These are phyloP conservation scores for Anableps anableps DNA, from an alignment of 2,797 vertebrate species.

Conservation along the genomic window DNA sequence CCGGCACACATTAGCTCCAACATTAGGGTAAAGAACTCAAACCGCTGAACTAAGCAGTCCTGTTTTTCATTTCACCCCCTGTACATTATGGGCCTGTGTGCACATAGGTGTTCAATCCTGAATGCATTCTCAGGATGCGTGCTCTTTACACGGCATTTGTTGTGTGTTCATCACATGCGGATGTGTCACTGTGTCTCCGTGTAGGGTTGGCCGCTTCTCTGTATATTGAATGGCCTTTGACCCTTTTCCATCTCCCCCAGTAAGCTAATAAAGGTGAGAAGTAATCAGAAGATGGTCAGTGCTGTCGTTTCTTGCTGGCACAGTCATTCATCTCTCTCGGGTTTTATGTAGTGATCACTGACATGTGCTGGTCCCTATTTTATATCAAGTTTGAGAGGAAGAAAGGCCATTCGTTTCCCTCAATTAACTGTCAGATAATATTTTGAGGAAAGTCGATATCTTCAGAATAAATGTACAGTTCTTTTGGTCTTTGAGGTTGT, in stretches of 20 bases:
- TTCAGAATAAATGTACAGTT: neutral
- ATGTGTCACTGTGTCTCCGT: conserved; percentile 18
- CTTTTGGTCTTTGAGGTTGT: neutral
- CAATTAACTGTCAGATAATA: conserved; percentile 1
- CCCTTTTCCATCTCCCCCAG: conserved; percentile 54
- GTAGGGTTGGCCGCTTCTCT: conserved; percentile 20
- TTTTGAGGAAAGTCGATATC: conserved; percentile 10
- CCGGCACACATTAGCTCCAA: conserved; percentile 19
- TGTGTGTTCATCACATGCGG: conserved; percentile 20
- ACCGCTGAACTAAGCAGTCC: conserved; percentile 29
- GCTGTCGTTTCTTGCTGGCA: conserved; percentile 57
- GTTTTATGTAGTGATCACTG: conserved; percentile 43
- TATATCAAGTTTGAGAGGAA: conserved; percentile 12
- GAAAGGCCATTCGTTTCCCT: conserved; percentile 47
- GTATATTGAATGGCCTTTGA: conserved; percentile 62
- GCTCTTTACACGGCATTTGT: conserved; percentile 24
- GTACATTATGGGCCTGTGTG: neutral
- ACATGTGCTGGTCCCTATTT: conserved; percentile 34
- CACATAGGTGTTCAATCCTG: conserved; percentile 9
- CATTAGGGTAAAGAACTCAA: conserved; percentile 21
- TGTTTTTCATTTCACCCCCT: neutral
- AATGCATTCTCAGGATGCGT: conserved; percentile 10
- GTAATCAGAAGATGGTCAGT: conserved; percentile 76
- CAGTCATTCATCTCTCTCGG: conserved; percentile 67
- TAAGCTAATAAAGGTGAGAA: conserved; percentile 73